Conservation (phyloP, 2,888 invertebrate genomes). For the Hemithea aestivaria region DNA sequence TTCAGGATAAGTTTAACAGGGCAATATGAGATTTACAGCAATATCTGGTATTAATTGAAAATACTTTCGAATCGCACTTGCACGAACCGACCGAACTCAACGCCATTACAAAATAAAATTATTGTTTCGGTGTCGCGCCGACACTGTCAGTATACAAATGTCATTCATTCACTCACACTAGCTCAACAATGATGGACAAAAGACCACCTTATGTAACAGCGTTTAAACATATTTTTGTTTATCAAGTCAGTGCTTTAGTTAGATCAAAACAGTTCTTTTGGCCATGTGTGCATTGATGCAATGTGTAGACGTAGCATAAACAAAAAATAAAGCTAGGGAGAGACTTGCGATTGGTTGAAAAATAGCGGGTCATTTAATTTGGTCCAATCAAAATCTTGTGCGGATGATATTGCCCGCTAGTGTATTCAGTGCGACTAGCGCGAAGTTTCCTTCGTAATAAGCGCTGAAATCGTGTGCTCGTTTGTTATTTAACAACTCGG, state of each 20-base stretch:
- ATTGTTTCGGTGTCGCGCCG: conserved; percentile 18
- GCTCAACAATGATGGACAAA: conserved; percentile 24
- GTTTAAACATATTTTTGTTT: conserved; percentile 36
- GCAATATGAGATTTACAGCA: conserved; percentile 18
- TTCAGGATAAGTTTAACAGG: conserved; percentile 1
- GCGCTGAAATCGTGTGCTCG: conserved; percentile 77
- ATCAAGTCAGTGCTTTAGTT: conserved; percentile 26
- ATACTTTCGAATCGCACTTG: conserved; percentile 26
- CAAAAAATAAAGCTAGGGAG: conserved; percentile 73
- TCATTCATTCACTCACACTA: conserved; percentile 43
- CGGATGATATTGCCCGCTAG: conserved; percentile 55
- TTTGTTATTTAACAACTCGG: conserved; percentile 66
- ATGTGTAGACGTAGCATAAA: conserved; percentile 59
- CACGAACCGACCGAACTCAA: conserved; percentile 38
- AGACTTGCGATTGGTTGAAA: conserved; percentile 53
- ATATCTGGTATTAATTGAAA: conserved; percentile 25
- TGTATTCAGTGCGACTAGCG: conserved; percentile 63
- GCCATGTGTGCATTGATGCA: conserved; percentile 60
- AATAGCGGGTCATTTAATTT: conserved; percentile 67
- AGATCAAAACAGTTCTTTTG: conserved; percentile 50
- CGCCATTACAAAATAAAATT: conserved; percentile 43
- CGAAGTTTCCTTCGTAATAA: conserved; percentile 76
- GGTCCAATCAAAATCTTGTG: conserved; percentile 57
- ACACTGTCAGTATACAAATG: conserved; percentile 16
- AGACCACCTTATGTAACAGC: conserved; percentile 17